These are phyloP conservation scores for Oreochromis aureus DNA, from an alignment of 2,113 vertebrate species.

Conservation along the genomic window DNA sequence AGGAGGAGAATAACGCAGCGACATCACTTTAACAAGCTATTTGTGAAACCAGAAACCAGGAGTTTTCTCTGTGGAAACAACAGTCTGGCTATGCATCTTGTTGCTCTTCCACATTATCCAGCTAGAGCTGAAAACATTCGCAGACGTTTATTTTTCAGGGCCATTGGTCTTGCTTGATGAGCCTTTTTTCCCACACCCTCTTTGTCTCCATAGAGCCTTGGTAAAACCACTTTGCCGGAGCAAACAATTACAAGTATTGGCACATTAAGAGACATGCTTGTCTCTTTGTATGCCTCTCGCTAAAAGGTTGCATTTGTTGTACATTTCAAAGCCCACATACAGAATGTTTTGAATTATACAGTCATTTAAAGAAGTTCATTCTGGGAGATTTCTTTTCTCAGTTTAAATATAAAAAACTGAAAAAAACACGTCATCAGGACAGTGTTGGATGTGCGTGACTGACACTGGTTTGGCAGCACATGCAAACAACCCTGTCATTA, in stretches of 20 bases:
- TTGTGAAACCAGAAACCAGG: background rate
- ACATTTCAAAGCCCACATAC: background rate
- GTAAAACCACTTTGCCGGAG: background rate
- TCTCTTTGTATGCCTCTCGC: background rate
- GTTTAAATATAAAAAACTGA: background rate
- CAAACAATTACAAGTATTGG: background rate
- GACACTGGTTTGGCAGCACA: background rate
- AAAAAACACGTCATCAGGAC: fast-evolving
- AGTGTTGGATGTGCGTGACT: background rate
- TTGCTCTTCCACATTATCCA: background rate
- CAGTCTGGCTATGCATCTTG: background rate
- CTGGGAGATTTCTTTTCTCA: background rate
- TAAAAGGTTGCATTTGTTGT: background rate
- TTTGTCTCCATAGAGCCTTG: background rate
- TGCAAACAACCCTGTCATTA: fast-evolving
- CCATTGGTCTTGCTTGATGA: background rate
- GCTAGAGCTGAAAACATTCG: background rate
- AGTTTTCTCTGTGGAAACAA: background rate
- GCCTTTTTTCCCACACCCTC: background rate
- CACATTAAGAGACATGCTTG: background rate
- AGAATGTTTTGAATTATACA: background rate
- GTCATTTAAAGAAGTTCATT: background rate
- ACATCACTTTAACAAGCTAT: background rate
- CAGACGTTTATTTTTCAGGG: background rate
- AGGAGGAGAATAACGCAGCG: background rate